Evolutionary conservation across 2,888 invertebrate genomes (phyloP).

Genomic region (Cosmia trapezina): DNA sequence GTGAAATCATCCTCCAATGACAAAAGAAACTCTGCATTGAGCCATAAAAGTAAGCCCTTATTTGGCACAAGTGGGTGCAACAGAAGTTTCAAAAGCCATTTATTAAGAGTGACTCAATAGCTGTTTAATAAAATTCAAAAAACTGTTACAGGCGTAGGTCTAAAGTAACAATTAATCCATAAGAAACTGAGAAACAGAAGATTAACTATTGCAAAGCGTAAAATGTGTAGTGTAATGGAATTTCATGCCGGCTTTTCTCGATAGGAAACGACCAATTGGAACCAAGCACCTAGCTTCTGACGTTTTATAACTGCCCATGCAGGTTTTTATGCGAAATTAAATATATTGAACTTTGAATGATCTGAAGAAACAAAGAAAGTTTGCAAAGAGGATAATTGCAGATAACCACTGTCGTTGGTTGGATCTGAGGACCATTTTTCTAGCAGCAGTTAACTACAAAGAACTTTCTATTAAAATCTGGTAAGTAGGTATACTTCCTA

Average conservation of each 20-base stretch:
- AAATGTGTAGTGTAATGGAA: not conserved
- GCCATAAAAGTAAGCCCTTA: constrained; percentile 40
- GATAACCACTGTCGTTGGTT: not conserved
- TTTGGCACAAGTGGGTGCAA: constrained; percentile 45
- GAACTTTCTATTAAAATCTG: not conserved
- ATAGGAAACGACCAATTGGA: not conserved
- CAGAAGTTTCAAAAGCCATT: constrained; percentile 43
- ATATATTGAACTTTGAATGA: not conserved
- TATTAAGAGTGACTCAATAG: constrained; percentile 47
- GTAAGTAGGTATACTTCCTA: not conserved
- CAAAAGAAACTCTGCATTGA: constrained; percentile 40
- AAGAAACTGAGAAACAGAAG: not conserved
- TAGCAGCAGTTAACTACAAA: not conserved
- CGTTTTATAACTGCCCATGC: not conserved
- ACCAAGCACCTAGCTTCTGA: not conserved
- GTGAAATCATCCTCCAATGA: constrained; percentile 31
- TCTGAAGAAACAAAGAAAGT: not conserved
- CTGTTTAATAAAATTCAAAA: constrained; percentile 60
- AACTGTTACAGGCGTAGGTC: constrained; percentile 67
- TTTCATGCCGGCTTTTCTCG: not conserved
- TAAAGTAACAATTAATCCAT: constrained; percentile 28
- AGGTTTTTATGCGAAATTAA: not conserved
- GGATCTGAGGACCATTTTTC: too few relatives aligned
- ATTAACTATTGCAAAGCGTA: not conserved
- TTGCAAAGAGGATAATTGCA: not conserved